Evolutionary conservation across 2,797 vertebrate genomes (phyloP), one percentile per base, ranked within the genome.

Genomic region (Esox lucius): DNA sequence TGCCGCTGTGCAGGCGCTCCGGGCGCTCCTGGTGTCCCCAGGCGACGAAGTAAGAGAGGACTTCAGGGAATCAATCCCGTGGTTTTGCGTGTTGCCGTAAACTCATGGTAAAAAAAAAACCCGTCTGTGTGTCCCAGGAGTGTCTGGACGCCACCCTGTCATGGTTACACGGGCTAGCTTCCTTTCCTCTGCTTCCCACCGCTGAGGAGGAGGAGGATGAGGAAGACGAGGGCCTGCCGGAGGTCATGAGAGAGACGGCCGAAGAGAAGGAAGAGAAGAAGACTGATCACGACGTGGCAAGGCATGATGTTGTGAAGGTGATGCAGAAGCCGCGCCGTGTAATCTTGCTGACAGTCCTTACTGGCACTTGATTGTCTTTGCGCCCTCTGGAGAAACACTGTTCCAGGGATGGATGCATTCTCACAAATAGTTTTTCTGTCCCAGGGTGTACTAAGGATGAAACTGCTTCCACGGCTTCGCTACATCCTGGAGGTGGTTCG

Each of bases 361-460:
- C 22, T 11, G 1, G 24, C 39, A 5, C 56, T 11, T 61, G 5
- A 59, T 2, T 59, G 56, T 59, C 56, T 59, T 12, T 22, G 9
- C 17, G 11, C 56, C 56, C 56, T 22, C 16, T 59, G 22, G 56
- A 24, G 56, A 11, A 59, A 24, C 13, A 12, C 56, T 26, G 11
- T n/a, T n/a, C 56, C 61, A 13, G 56, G 1, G 56, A 61, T 24
- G 24, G 12, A 61, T 61, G 64, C 16, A 19, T 65, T 65, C 28
- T 65, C 13, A 31, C 6, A 33, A 65, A 6, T 4, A 5, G 15
- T 33, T 3, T 80, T 5, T 64, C 42, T 61, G 28, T 79, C 70
- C 70, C 78, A 99, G 98, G 98, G 97, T 19, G 93, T 99, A 80
- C 75, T 99, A 75, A 97, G 91, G 87, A 99, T 98, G 87, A 96